These are phyloP conservation scores for Vidua chalybeata DNA, from an alignment of 2,113 vertebrate genomes.

Conservation along the genomic window DNA sequence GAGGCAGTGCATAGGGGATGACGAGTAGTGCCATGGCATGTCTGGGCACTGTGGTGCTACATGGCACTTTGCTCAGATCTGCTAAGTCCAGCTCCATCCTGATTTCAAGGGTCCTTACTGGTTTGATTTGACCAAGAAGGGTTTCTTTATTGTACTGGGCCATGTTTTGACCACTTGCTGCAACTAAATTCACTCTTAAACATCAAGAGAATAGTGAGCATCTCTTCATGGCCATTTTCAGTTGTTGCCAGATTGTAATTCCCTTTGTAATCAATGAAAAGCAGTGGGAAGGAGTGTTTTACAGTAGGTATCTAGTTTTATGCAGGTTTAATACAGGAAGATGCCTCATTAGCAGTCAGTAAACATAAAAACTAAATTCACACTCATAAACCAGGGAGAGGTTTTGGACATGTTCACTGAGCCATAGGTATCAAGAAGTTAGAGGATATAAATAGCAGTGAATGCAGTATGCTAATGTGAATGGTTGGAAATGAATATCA, in stretches of 20 bases:
- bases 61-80: not conserved
- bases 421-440: not conserved
- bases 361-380: not conserved
- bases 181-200: not conserved
- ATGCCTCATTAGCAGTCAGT: not conserved
- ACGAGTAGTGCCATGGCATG: accelerated
- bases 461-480: not conserved
- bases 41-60: not conserved
- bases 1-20: accelerated
- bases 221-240: not conserved
- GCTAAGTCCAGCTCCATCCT: not conserved
- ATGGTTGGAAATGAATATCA: not conserved
- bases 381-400: not conserved
- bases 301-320: not conserved
- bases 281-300: not conserved
- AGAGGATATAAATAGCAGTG: not conserved
- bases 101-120: not conserved
- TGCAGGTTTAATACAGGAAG: not conserved
- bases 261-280: not conserved
- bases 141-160: not conserved
- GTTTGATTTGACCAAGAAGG: not conserved
- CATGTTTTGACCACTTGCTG: not conserved
- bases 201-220: not conserved
- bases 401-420: not conserved
- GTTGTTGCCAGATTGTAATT: not conserved